Percentiles rank a stretch among this genome's conserved stretches.
Evolutionary conservation across 2,113 vertebrate species (phyloP).

Genomic region (Furnarius figulus): DNA sequence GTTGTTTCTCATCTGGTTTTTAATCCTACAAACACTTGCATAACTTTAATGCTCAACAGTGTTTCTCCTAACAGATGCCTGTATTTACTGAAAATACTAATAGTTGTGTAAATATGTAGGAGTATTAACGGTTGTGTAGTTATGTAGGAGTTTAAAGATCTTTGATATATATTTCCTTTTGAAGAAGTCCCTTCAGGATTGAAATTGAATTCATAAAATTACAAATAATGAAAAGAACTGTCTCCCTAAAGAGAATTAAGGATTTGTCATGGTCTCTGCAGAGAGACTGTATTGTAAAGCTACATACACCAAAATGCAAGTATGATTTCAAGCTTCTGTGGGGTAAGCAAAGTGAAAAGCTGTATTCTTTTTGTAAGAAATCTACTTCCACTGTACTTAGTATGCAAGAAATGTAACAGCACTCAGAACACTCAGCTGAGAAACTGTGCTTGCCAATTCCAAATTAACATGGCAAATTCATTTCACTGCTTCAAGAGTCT

Average conservation of each 20-base stretch:
- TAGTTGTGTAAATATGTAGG: background rate
- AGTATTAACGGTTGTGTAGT: background rate
- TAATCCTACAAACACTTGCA: background rate
- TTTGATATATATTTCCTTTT: background rate
- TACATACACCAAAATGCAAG: background rate
- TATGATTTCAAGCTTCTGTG: background rate
- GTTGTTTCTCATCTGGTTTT: background rate
- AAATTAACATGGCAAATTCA: constrained; percentile 33
- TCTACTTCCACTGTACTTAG: constrained; percentile 48
- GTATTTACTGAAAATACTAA: background rate
- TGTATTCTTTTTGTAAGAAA: constrained; percentile 12
- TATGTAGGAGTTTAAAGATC: background rate
- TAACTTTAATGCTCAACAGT: background rate
- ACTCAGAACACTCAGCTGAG: constrained; percentile 53
- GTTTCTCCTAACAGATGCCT: background rate
- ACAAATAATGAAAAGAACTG: background rate
- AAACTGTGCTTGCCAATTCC: constrained; percentile 66
- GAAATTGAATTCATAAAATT: background rate
- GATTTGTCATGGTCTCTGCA: background rate
- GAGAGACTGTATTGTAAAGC: background rate
- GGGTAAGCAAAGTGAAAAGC: constrained; percentile 26
- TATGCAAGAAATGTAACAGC: constrained; percentile 65
- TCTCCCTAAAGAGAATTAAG: background rate
- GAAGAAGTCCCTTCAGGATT: background rate
- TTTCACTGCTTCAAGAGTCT: constrained; percentile 36